Conservation (phyloP, 2,888 invertebrate genomes). For the Notodonta ziczac region DNA sequence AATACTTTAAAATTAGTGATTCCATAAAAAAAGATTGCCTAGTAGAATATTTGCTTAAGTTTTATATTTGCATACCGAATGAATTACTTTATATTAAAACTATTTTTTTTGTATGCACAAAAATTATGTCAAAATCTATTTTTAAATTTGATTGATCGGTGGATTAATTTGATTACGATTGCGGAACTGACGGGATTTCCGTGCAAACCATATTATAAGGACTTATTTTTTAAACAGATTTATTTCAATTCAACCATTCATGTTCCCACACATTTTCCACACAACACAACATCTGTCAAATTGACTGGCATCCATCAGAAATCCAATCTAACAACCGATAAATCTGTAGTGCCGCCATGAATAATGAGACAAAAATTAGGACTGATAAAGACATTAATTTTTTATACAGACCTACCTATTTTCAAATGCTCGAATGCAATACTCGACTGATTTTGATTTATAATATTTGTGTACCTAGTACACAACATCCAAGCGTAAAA, state of each 20-base stretch:
- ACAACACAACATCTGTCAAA: conserved; percentile 32
- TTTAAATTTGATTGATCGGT: conserved; percentile 34
- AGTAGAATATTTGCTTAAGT: no score
- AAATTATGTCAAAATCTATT: conserved; percentile 7
- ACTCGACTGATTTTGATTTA: no score
- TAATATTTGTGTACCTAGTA: no score
- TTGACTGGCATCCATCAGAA: conserved; percentile 67
- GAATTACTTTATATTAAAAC: no score
- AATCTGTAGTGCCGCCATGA: conserved; percentile 19
- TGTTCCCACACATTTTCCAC: conserved; percentile 26
- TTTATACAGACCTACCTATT: no score
- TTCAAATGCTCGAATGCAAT: no score
- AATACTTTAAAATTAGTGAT: not conserved
- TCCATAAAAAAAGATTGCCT: no score
- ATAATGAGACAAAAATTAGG: conserved; percentile 29
- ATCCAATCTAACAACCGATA: conserved; percentile 56
- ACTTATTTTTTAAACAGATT: conserved; percentile 15
- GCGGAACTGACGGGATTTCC: conserved; percentile 20
- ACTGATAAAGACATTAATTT: not conserved
- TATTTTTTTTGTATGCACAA: not conserved
- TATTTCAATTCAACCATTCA: conserved; percentile 31
- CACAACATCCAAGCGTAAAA: no score
- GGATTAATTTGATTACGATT: conserved; percentile 12
- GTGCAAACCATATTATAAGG: conserved; percentile 8
- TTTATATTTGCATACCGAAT: no score